Evolutionary conservation across 2,888 invertebrate species (phyloP).

Genomic region (Catocala sponsa): DNA sequence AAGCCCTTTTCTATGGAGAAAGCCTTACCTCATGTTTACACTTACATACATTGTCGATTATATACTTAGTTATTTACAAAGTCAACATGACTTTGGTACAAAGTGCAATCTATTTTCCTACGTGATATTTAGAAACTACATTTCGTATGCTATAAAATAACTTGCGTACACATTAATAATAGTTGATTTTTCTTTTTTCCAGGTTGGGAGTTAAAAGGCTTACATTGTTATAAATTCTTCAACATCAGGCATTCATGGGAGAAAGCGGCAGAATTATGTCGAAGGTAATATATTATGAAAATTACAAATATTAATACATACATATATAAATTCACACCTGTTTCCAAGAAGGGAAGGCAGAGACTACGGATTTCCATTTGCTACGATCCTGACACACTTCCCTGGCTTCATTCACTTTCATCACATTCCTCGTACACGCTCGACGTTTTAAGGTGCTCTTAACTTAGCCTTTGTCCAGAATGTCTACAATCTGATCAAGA

Average conservation of each 20-base stretch:
- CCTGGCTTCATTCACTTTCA: too few species aligned
- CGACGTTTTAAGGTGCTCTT: too few species aligned
- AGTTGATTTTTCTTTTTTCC: slow-evolving; percentile 77
- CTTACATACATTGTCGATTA: slow-evolving; percentile 37
- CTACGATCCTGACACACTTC: too few species aligned
- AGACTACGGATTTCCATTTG: too few species aligned
- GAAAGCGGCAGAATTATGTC: slow-evolving; percentile 97
- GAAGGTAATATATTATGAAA: slow-evolving; percentile 90
- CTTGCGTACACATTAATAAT: slow-evolving; percentile 2
- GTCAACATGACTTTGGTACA: slow-evolving; percentile 55
- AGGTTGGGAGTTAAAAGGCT: slow-evolving; percentile 97
- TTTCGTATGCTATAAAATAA: too few species aligned
- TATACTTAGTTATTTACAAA: slow-evolving; percentile 58
- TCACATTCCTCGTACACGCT: too few species aligned
- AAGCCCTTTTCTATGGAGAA: slow-evolving; percentile 57
- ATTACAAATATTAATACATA: too few species aligned
- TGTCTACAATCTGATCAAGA: too few species aligned
- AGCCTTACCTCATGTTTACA: slow-evolving; percentile 49
- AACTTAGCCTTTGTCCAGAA: too few species aligned
- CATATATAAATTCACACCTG: too few species aligned
- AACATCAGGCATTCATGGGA: slow-evolving; percentile 98
- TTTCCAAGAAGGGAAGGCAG: too few species aligned
- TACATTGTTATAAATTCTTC: slow-evolving; percentile 98
- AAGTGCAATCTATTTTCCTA: slow-evolving; percentile 38
- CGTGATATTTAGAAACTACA: neutral